Evolutionary conservation across 2,113 vertebrate species (phyloP).

Genomic region (Dipodomys stephensi): DNA sequence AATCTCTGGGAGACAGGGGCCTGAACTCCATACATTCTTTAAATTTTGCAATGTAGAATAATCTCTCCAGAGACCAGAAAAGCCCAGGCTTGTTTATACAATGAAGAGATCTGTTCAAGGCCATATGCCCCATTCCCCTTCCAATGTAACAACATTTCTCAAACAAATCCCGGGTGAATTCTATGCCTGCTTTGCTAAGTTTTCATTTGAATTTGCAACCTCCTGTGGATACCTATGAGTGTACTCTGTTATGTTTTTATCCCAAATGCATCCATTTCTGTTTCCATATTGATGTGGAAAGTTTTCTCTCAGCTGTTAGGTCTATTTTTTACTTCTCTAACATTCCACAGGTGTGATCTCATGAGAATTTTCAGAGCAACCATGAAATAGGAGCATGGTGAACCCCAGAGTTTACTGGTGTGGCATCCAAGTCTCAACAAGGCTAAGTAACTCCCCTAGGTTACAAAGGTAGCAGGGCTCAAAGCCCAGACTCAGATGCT

Average conservation of each 20-base stretch:
- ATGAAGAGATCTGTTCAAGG: slow-evolving; percentile 23
- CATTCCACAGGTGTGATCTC: neutral
- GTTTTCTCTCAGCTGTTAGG: neutral
- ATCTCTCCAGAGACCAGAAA: neutral
- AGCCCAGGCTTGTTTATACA: neutral
- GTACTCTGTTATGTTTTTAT: neutral
- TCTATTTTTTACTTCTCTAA: neutral
- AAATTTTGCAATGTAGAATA: neutral
- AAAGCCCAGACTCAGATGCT: neutral
- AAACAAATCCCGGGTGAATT: slow-evolving; percentile 18
- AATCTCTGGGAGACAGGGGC: neutral
- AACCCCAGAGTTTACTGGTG: neutral
- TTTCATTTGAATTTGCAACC: slow-evolving; percentile 12
- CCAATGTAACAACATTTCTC: slow-evolving; percentile 11
- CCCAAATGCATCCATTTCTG: neutral
- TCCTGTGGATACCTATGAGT: neutral
- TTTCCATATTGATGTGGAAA: neutral
- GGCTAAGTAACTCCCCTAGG: neutral
- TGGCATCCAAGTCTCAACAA: neutral
- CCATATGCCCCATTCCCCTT: neutral
- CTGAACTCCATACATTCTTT: neutral
- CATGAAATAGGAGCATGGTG: neutral
- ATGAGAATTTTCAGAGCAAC: neutral
- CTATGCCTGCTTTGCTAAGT: slow-evolving; percentile 4
- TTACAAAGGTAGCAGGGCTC: neutral